Percentiles rank a stretch among this genome's conserved stretches.
Conservation (phyloP, 2,113 vertebrate genomes). For the Misgurnus mizolepis region DNA sequence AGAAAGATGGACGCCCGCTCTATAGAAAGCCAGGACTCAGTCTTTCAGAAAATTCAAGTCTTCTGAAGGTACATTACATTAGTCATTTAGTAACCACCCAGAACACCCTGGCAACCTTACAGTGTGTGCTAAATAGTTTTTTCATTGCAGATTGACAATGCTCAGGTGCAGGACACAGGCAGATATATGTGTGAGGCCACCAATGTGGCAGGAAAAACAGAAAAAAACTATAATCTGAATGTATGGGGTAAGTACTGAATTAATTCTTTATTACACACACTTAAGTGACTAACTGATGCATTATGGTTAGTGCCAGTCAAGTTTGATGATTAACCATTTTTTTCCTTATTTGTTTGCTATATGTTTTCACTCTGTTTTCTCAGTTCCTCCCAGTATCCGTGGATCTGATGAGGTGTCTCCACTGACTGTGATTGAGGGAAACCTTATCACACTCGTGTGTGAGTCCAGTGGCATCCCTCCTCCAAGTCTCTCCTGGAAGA, state of each 20-base stretch:
- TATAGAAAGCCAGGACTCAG: constrained; percentile 83
- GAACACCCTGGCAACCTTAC: neutral
- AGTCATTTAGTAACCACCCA: neutral
- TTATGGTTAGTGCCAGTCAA: neutral
- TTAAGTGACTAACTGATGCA: neutral
- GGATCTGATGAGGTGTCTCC: constrained; percentile 79
- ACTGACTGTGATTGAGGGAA: constrained; percentile 85
- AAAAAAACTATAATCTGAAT: constrained; percentile 95
- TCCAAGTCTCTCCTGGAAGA: constrained; percentile 88
- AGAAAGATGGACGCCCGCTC: constrained; percentile 84
- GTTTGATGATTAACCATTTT: too few relatives aligned
- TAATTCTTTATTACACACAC: neutral
- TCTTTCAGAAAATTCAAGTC: constrained; percentile 80
- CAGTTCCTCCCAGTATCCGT: constrained; percentile 86
- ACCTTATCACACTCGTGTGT: constrained; percentile 84
- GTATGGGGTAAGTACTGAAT: constrained; percentile 87
- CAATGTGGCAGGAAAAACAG: constrained; percentile 92
- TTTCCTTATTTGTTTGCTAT: neutral
- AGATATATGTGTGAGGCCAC: constrained; percentile 94
- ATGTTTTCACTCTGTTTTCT: constrained; percentile 37
- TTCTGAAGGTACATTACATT: constrained; percentile 78
- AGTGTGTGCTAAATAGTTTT: neutral
- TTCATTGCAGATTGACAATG: constrained; percentile 78
- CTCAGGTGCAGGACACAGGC: constrained; percentile 87
- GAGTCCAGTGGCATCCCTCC: constrained; percentile 95